Conservation (phyloP, 2,797 vertebrate genomes). For the Cyclura pinguis region DNA sequence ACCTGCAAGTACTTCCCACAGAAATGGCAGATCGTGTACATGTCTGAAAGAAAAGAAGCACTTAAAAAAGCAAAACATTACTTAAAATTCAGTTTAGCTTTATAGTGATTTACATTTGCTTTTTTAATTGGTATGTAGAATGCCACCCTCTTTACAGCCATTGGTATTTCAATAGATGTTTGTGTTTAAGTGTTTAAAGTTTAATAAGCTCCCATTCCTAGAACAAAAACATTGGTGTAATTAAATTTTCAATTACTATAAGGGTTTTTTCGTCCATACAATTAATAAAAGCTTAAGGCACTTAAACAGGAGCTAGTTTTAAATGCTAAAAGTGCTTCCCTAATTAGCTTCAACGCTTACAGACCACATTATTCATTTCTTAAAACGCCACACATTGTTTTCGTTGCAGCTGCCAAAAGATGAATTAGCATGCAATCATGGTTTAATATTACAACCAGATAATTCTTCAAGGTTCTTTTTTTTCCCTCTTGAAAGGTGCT, state of each 20-base stretch:
- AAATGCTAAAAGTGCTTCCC: constrained; percentile 71
- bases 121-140: constrained; percentile 80
- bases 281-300: constrained; percentile 82
- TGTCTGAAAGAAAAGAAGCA: constrained; percentile 31
- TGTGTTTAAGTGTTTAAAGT: constrained; percentile 79
- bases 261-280: constrained; percentile 56
- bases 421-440: constrained; percentile 38
- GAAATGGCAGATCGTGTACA: constrained; percentile 52
- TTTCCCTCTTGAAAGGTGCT: constrained; percentile 2
- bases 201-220: constrained; percentile 79
- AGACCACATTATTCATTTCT: constrained; percentile 66
- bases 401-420: constrained; percentile 27
- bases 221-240: constrained; percentile 76
- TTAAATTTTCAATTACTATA: constrained; percentile 81
- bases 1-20: constrained; percentile 12
- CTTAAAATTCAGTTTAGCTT: constrained; percentile 81
- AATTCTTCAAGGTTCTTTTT: constrained; percentile 40
- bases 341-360: constrained; percentile 68
- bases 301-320: constrained; percentile 74
- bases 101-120: constrained; percentile 73
- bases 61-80: constrained; percentile 71
- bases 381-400: background rate
- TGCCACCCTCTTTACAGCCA: constrained; percentile 75
- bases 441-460: constrained; percentile 40
- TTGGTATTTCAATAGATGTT: constrained; percentile 79